phyloP scores from a whole-genome alignment of 1,140 invertebrate genomes.

The Eupristina koningsbergeri region DNA sequence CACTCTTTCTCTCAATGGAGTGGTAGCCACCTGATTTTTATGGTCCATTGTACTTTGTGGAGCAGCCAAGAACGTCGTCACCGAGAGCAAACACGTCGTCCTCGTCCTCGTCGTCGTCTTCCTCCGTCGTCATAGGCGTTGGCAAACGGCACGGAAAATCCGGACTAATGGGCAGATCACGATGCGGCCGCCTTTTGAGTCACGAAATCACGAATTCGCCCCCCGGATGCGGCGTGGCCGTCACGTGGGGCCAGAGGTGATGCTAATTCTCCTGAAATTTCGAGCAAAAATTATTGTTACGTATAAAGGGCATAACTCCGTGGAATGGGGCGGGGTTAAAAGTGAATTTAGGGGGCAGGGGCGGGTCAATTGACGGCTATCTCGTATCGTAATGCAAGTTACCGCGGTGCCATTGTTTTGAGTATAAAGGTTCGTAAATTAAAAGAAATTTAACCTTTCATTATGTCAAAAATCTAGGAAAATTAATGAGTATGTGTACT shows the following conservation, averaged over 20 bases:
- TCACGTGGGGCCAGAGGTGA: background rate
- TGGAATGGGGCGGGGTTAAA: background rate
- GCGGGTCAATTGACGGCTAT: background rate
- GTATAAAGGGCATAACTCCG: background rate
- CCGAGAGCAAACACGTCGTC: no score
- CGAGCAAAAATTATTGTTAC: background rate
- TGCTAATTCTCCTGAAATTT: constrained; percentile 15
- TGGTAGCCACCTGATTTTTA: background rate
- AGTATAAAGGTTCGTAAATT: constrained; percentile 3
- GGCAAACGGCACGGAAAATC: constrained; percentile 32
- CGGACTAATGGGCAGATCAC: constrained; percentile 27
- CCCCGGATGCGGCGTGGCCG: background rate
- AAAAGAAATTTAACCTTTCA: background rate
- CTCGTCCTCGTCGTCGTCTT: background rate
- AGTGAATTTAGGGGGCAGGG: background rate
- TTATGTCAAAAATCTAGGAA: background rate
- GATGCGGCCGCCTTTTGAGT: constrained; percentile 30
- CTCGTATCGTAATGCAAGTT: no score
- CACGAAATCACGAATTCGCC: constrained; percentile 43
- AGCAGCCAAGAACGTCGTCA: background rate
- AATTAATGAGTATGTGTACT: background rate
- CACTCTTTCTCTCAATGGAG: background rate
- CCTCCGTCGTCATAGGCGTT: background rate
- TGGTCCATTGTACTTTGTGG: background rate
- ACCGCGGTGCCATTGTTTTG: background rate